phyloP scores from a whole-genome alignment of 2,113 vertebrate species.

The Syngnathus floridae region DNA sequence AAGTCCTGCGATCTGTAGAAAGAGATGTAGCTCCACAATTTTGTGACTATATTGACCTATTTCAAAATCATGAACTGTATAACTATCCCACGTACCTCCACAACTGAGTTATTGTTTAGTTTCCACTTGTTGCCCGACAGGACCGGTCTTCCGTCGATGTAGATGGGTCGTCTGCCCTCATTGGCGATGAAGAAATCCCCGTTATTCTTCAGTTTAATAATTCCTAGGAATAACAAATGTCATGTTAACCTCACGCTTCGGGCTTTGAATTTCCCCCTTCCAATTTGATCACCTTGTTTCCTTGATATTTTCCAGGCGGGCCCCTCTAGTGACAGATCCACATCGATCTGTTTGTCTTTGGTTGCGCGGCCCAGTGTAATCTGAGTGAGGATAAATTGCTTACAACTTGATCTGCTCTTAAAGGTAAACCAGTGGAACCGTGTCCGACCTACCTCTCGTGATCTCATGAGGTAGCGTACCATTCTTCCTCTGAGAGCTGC shows the following conservation, averaged over 20 bases:
- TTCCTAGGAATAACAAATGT: conserved; percentile 62
- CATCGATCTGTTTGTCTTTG: conserved; percentile 94
- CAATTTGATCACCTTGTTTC: conserved; percentile 78
- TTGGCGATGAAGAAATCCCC: conserved; percentile 95
- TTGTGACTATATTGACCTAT: too few species aligned
- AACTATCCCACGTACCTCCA: conserved; percentile 74
- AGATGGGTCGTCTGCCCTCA: conserved; percentile 88
- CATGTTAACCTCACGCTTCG: not conserved
- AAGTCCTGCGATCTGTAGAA: conserved; percentile 83
- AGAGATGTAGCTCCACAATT: not conserved
- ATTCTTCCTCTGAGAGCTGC: conserved; percentile 88
- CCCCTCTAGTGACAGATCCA: conserved; percentile 88
- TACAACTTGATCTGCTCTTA: too few species aligned
- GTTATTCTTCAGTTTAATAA: conserved; percentile 93
- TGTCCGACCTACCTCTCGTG: conserved; percentile 75
- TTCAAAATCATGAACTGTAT: not conserved
- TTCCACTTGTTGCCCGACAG: conserved; percentile 93
- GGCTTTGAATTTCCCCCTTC: not conserved
- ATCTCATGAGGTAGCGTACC: conserved; percentile 94
- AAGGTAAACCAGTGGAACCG: not conserved
- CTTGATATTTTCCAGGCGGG: conserved; percentile 96
- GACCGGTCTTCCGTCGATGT: conserved; percentile 89
- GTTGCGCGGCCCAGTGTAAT: conserved; percentile 91
- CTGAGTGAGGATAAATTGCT: conserved; percentile 52
- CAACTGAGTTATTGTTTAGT: conserved; percentile 92